These are phyloP conservation scores for Atrichornis clamosus DNA, from an alignment of 2,113 vertebrate species.

Conservation along the genomic window DNA sequence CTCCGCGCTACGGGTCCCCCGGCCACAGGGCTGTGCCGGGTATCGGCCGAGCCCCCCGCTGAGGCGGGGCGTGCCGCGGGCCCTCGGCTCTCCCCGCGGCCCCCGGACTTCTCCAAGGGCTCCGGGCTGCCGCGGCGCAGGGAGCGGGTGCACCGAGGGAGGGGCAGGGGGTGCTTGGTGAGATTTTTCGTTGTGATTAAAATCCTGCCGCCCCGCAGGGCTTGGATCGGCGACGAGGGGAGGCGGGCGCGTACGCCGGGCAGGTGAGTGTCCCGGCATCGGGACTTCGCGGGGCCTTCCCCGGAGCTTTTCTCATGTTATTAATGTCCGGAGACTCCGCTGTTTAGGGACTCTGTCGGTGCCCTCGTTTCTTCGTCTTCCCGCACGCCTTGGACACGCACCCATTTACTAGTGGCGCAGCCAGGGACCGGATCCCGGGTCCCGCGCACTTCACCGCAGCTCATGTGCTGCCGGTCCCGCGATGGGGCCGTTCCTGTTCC, in stretches of 20 bases:
- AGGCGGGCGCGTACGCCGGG: neutral
- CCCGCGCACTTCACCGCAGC: neutral
- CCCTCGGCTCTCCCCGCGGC: neutral
- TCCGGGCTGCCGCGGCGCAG: neutral
- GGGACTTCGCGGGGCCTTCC: neutral
- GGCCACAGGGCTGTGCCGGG: neutral
- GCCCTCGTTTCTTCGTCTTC: neutral
- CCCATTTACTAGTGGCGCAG: neutral
- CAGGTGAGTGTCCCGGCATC: conserved; percentile 36
- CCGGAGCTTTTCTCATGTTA: neutral
- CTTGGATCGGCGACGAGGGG: neutral
- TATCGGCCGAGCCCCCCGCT: neutral
- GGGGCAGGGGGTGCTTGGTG: neutral
- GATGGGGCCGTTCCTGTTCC: neutral
- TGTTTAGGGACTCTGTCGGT: neutral
- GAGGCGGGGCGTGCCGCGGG: neutral
- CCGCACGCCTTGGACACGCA: neutral
- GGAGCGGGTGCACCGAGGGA: neutral
- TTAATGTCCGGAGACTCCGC: neutral
- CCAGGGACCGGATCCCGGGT: neutral
- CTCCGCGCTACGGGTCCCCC: neutral
- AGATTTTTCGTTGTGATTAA: conserved; percentile 26
- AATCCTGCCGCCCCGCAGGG: neutral
- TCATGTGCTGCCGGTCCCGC: neutral
- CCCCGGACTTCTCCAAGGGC: no score